Evolutionary conservation across 2,113 vertebrate genomes (phyloP), one percentile per base, ranked within the genome.

Genomic region (Ia io): DNA sequence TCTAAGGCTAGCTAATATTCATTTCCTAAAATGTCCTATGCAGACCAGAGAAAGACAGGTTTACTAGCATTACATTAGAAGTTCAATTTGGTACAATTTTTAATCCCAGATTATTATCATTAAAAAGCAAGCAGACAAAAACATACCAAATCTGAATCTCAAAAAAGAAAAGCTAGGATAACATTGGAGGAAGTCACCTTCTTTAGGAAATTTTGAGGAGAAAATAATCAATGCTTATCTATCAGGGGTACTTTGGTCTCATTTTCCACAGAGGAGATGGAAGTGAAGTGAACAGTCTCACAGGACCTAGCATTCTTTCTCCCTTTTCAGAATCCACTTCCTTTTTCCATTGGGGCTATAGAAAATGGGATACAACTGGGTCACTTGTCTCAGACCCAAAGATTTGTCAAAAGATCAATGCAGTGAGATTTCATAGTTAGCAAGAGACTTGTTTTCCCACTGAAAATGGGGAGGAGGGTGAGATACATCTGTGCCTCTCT

Each of bases 281-380:
- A 37, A 12, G 53, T 35, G 12, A 82, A 70, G 6, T 63, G 11
- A 16, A 65, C 1, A 23, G 44, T n/a, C 35, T 80, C 71, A 53
- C 20, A 53, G 12, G 11, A 30, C 47, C 18, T 47, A 2, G 22
- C n/a, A 53, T 25, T 56, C 35, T 37, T 59, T 83, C 47, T 84
- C 28, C 56, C 10, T 59, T 22, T 51, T 63, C 14, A 78, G 47
- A 22, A 11, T 47, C 30, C 10, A 35, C 4, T 40, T 73, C 44
- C 40, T 76, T 53, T 53, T 84, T 53, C 42, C 4, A 74, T 32
- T 5, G 47, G 22, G 70, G 12, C 6, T 56, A 9, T 2, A 90
- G 87, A 95, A 83, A 91, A 90, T 49, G 69, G 44, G 56, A 88
- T n/a, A 40, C n/a, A 91, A 71, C 42, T 22, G 37, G 61, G 47